A percentile compares a stretch with the other conserved stretches of the same genome.
phyloP scores from a whole-genome alignment of 2,113 vertebrate genomes.

The Engystomops pustulosus region DNA sequence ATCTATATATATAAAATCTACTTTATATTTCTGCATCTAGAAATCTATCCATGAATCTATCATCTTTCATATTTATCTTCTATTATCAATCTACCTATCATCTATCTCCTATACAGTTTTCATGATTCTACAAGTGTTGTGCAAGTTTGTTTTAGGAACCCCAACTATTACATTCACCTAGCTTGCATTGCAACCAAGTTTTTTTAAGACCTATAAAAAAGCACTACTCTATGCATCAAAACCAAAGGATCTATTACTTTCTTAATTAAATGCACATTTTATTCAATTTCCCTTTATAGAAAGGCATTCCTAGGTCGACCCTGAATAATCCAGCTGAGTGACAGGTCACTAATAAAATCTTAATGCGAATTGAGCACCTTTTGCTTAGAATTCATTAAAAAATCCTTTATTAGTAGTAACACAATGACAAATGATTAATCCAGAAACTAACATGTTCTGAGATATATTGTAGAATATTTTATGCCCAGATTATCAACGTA shows the following conservation, averaged over 20 bases:
- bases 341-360: constrained; percentile 41
- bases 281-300: constrained; percentile 31
- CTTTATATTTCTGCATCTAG: no score
- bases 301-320: constrained; percentile 43
- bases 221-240: not conserved
- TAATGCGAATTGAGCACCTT: constrained; percentile 44
- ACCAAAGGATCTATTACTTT: constrained; percentile 7
- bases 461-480: not conserved
- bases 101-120: no score
- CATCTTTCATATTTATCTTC: no score
- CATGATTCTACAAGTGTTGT: no score
- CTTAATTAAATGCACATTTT: constrained; percentile 50
- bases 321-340: constrained; percentile 38
- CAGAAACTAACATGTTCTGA: not conserved
- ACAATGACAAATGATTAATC: constrained; percentile 9
- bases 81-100: no score
- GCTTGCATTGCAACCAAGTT: no score
- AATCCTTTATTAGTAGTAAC: constrained; percentile 11
- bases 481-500: not conserved
- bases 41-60: no score
- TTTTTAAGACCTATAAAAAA: not conserved
- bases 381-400: constrained; percentile 7
- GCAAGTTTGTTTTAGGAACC: no score
- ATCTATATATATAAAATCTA: no score
- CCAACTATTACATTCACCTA: no score